A percentile compares a stretch with the other conserved stretches of the same genome.
These are phyloP conservation scores for Clarias platycephalus DNA, from an alignment of 2,797 vertebrate genomes.

Conservation along the genomic window DNA sequence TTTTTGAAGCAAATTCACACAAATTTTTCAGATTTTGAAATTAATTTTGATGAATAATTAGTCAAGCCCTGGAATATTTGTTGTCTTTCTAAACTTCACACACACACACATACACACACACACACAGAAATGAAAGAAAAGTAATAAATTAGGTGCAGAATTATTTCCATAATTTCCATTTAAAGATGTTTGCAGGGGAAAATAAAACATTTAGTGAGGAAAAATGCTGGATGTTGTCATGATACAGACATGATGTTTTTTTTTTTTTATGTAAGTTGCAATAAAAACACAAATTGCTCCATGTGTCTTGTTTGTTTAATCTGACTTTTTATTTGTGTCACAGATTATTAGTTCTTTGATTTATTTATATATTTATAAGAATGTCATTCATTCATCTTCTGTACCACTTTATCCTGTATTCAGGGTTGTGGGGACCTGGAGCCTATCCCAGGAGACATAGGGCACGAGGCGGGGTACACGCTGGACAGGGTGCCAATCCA, in stretches of 20 bases:
- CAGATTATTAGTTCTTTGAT: no score
- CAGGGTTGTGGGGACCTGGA: no score
- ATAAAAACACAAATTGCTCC: neutral
- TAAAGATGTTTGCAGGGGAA: neutral
- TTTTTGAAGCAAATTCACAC: conserved; percentile 45
- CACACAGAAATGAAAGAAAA: neutral
- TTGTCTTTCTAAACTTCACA: conserved; percentile 3
- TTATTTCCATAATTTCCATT: neutral
- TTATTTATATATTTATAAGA: no score
- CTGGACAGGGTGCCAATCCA: no score
- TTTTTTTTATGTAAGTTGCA: neutral
- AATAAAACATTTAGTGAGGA: neutral
- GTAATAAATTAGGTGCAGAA: neutral
- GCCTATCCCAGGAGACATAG: no score
- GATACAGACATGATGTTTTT: neutral
- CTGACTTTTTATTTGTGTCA: neutral
- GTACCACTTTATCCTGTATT: no score
- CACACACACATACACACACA: neutral
- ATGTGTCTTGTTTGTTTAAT: neutral
- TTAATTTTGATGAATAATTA: conserved; percentile 95
- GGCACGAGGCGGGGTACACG: no score
- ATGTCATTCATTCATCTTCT: neutral
- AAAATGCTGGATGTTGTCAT: neutral
- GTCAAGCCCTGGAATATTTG: conserved; percentile 3
- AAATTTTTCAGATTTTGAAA: conserved; percentile 81